A percentile compares a stretch with the other conserved stretches of the same genome.
Evolutionary conservation across 2,113 vertebrate species (phyloP).

Genomic region (Oncorhynchus mykiss): DNA sequence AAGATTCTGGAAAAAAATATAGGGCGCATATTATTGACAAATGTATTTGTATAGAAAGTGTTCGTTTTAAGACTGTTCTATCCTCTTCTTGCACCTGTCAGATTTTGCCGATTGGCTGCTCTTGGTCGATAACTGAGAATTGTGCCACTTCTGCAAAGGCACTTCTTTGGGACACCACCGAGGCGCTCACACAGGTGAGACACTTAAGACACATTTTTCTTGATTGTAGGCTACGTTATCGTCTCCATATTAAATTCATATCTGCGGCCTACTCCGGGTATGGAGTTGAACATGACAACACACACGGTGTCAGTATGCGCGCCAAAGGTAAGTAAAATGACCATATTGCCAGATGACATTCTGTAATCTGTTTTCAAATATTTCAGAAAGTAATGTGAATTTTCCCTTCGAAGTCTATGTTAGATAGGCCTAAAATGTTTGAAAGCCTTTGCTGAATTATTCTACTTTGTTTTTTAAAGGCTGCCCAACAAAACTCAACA

Average conservation of each 20-base stretch:
- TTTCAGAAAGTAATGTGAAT: no score
- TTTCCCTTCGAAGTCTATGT: background rate
- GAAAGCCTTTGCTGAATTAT: no score
- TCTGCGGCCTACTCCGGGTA: background rate
- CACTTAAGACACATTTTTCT: background rate
- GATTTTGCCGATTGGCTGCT: slow-evolving; percentile 44
- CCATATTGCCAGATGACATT: background rate
- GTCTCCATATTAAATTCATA: background rate
- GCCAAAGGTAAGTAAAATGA: slow-evolving; percentile 55
- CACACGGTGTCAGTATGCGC: slow-evolving; percentile 54
- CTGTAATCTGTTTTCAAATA: background rate
- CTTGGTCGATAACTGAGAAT: slow-evolving; percentile 4
- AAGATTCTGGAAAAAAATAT: no score
- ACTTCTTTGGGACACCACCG: slow-evolving; percentile 57
- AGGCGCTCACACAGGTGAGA: slow-evolving; percentile 45
- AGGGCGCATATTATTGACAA: no score
- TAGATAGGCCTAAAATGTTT: no score
- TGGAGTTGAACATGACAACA: slow-evolving; percentile 49
- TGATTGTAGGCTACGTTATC: background rate
- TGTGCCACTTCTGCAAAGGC: slow-evolving; percentile 42
- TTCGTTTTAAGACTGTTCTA: background rate
- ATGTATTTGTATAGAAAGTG: background rate
- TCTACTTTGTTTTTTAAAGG: no score
- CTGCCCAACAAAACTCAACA: no score
- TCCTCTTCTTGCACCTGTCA: slow-evolving; percentile 17